phyloP scores from a whole-genome alignment of 1,140 invertebrate species.

The Ditylenchus dipsaci region DNA sequence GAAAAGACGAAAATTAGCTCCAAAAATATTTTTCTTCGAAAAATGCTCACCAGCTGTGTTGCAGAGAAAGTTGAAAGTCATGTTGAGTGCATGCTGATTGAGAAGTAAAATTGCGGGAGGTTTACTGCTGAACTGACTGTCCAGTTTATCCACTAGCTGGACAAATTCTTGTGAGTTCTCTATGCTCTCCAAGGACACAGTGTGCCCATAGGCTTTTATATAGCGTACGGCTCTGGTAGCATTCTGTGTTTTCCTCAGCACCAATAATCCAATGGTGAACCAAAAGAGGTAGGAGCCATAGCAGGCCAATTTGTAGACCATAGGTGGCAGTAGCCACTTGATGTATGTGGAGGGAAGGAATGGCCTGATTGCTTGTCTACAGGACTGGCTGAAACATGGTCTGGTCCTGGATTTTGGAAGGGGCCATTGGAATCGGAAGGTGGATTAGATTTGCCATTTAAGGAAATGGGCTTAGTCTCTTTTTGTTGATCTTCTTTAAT shows the following conservation, averaged over 20 bases:
- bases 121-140: conserved; percentile 34
- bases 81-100: conserved; percentile 56
- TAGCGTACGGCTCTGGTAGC: conserved; percentile 50
- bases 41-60: conserved; percentile 32
- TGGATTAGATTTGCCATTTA: too few relatives aligned
- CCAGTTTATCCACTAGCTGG: conserved; percentile 43
- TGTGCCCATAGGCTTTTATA: conserved; percentile 43
- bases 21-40: too few relatives aligned
- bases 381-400: not conserved
- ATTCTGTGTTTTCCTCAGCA: conserved; percentile 48
- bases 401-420: not conserved
- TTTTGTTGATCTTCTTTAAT: too few relatives aligned
- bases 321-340: not conserved
- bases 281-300: conserved; percentile 8
- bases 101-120: conserved; percentile 54
- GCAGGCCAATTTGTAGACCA: not conserved
- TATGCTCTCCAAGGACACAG: conserved; percentile 44
- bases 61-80: conserved; percentile 58
- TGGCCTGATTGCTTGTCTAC: not conserved
- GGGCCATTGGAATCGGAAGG: not conserved
- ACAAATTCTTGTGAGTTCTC: conserved; percentile 48
- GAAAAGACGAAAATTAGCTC: too few relatives aligned
- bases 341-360: conserved; percentile 2
- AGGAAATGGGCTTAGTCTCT: too few relatives aligned
- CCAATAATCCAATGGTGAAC: conserved; percentile 24